phyloP scores from a whole-genome alignment of 2,113 vertebrate genomes.

The Cyprinodon tularosa region DNA sequence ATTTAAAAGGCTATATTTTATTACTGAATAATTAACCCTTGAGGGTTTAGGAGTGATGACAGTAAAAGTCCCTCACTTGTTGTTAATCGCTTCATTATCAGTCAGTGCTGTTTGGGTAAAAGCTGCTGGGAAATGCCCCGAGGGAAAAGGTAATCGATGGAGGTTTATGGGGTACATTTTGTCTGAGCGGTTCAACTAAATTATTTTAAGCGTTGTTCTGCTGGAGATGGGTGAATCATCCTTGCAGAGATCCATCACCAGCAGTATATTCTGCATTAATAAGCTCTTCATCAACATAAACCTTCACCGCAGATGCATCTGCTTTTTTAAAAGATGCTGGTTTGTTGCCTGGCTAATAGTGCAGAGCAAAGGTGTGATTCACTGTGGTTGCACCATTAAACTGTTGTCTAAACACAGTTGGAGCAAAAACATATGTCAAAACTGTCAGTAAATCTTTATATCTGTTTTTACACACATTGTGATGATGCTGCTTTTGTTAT shows the following conservation, averaged over 20 bases:
- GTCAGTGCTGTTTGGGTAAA: constrained; percentile 21
- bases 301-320: constrained; percentile 56
- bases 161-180: constrained; percentile 39
- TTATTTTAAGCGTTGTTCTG: constrained; percentile 64
- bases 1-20: not conserved
- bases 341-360: constrained; percentile 41
- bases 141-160: constrained; percentile 11
- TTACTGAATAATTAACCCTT: not conserved
- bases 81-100: constrained; percentile 22
- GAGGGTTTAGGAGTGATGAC: constrained; percentile 12
- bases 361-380: constrained; percentile 56
- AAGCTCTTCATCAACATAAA: constrained; percentile 70
- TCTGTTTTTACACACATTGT: not conserved
- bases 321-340: constrained; percentile 50
- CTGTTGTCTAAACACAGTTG: constrained; percentile 28
- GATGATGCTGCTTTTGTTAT: not conserved
- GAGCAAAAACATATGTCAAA: constrained; percentile 22
- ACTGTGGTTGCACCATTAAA: constrained; percentile 27
- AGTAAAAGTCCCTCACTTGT: constrained; percentile 8
- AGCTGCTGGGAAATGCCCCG: constrained; percentile 7
- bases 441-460: constrained; percentile 15
- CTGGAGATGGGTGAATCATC: constrained; percentile 76
- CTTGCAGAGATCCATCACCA: constrained; percentile 51
- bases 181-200: constrained; percentile 52
- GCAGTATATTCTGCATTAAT: constrained; percentile 63